Evolutionary conservation across 1,140 invertebrate species (phyloP), one percentile per base, ranked within the genome.

Genomic region (Trichonephila clavata): DNA sequence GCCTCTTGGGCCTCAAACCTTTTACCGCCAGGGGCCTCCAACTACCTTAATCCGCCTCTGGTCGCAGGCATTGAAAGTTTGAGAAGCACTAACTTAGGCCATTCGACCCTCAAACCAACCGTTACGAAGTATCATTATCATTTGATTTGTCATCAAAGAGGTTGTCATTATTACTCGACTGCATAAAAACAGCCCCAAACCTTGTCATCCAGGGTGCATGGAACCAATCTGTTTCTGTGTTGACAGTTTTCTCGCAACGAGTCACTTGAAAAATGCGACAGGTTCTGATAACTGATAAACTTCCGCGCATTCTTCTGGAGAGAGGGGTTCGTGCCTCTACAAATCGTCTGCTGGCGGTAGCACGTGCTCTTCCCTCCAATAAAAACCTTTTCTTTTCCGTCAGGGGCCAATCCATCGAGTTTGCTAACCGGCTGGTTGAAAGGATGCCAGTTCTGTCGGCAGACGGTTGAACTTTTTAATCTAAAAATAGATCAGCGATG

Each of bases 401-500:
- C 43, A 14, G 13, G 24, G n/a, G 57, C 24, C 65, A 24, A 32
- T 32, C 27, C 27, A 32, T 59, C 27, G 59, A 32, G 59, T 60
- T 61, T 60, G 27, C 59, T 60, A 61, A 24, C 59, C 59, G 59
- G 59, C 84, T 86, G 84, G 59, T 86, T 86, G 84, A 86, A 61
- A 63, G 57, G 7, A 27, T 60, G 84, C 84, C 84, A 86, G 84
- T 8, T 32, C 32, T 86, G 71, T 84, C 81, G 50, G 50, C 81
- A 86, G 84, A 86, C 84, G 59, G 84, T 86, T 86, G 84, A 86
- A 86, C 84, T 86, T 86, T 60, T 61, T 32, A 61, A 59, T 61
- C 84, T 86, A 86, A 86, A 86, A 86, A 86, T 86, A 86, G 57
- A 86, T 86, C 59, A 27, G 27, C 57, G 81, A 84, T 86, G 50